A percentile compares a stretch with the other conserved stretches of the same genome.
These are phyloP conservation scores for Dryadula phaetusa DNA, from an alignment of 2,888 invertebrate genomes.

Conservation along the genomic window DNA sequence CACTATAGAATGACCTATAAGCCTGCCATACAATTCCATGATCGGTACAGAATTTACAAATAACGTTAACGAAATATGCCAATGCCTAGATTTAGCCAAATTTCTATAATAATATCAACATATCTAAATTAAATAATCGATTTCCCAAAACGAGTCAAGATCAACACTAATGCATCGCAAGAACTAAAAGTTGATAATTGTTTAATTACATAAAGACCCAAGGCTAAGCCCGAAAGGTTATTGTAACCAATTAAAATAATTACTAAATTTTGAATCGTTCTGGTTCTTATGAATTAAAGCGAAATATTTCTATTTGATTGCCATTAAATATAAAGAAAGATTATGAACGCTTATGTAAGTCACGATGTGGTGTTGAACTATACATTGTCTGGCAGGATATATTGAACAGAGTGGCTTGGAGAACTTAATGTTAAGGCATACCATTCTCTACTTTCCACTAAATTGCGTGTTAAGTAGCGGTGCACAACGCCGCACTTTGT, in stretches of 20 bases:
- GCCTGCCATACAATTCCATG: too few species aligned
- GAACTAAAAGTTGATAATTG: slow-evolving; percentile 22
- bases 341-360: neutral
- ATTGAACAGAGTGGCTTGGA: too few species aligned
- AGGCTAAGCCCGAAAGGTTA: slow-evolving; percentile 33
- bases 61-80: too few species aligned
- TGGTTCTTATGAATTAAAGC: slow-evolving; percentile 13
- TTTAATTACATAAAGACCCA: slow-evolving; percentile 30
- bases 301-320: neutral
- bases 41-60: too few species aligned
- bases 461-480: too few species aligned
- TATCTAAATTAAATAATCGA: neutral
- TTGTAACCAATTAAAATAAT: slow-evolving; percentile 36
- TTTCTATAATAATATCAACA: neutral
- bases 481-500: too few species aligned
- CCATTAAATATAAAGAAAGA: slow-evolving; percentile 2
- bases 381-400: too few species aligned
- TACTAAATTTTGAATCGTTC: slow-evolving; percentile 24
- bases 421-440: too few species aligned
- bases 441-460: too few species aligned
- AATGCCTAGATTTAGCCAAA: neutral
- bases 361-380: too few species aligned
- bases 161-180: slow-evolving; percentile 5
- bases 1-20: too few species aligned
- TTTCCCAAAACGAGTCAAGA: slow-evolving; percentile 13